A percentile compares a stretch with the other conserved stretches of the same genome.
Evolutionary conservation across 2,888 invertebrate species (phyloP).

Genomic region (Corythucha ciliata): DNA sequence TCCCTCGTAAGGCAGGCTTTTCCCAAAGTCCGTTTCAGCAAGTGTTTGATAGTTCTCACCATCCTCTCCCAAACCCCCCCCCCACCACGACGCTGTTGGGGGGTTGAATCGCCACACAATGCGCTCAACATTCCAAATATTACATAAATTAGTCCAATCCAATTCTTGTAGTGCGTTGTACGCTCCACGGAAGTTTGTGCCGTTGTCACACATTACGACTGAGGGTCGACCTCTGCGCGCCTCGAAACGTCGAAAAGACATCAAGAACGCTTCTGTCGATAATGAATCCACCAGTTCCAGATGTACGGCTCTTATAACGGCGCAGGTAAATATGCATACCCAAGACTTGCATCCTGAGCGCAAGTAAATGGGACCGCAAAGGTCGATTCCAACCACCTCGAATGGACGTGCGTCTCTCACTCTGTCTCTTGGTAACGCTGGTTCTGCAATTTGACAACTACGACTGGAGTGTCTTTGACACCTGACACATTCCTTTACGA

Average conservation of each 20-base stretch:
- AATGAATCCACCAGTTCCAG: conserved; percentile 39
- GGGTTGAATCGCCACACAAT: conserved; percentile 37
- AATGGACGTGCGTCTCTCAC: conserved; percentile 24
- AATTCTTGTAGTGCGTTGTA: conserved; percentile 44
- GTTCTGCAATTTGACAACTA: conserved; percentile 27
- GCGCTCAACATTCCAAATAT: conserved; percentile 25
- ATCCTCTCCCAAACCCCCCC: conserved; percentile 41
- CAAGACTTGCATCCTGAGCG: conserved; percentile 34
- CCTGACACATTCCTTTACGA: conserved; percentile 21
- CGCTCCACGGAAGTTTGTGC: conserved; percentile 40
- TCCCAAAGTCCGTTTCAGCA: conserved; percentile 20
- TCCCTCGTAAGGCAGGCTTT: conserved; percentile 16
- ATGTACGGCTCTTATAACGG: conserved; percentile 40
- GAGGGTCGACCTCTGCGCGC: conserved; percentile 38
- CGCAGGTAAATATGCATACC: conserved; percentile 41
- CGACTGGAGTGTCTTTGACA: conserved; percentile 32
- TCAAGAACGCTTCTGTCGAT: conserved; percentile 37
- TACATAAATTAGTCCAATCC: conserved; percentile 42
- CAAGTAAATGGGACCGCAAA: conserved; percentile 26
- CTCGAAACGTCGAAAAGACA: conserved; percentile 37
- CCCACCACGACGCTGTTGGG: too few species aligned
- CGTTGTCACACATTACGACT: conserved; percentile 39
- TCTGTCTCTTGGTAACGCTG: conserved; percentile 27
- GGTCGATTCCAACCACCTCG: conserved; percentile 40
- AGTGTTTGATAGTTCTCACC: conserved; percentile 20